Conservation (phyloP, 1,140 invertebrate species). For the Tachypleus tridentatus region DNA sequence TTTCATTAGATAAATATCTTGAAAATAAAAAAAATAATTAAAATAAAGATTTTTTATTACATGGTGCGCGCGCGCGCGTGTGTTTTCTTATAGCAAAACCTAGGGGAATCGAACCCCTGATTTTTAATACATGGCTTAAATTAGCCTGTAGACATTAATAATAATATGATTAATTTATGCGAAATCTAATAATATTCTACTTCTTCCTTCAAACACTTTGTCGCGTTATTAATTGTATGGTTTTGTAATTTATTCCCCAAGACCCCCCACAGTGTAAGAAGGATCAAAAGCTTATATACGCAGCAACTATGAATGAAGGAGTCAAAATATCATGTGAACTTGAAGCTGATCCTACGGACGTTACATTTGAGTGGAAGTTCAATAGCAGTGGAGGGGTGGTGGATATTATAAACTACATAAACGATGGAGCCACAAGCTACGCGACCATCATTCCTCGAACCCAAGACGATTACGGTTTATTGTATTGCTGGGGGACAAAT, state of each 20-base stretch:
- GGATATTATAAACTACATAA: background rate
- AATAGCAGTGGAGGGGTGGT: slow-evolving; percentile 77
- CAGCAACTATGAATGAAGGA: slow-evolving; percentile 14
- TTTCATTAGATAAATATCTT: too few relatives aligned
- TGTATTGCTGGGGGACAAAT: background rate
- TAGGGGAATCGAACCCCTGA: too few relatives aligned
- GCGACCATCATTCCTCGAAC: background rate
- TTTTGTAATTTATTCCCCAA: background rate
- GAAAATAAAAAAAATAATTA: too few relatives aligned
- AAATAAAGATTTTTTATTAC: too few relatives aligned
- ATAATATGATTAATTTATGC: too few relatives aligned
- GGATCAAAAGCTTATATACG: slow-evolving; percentile 17
- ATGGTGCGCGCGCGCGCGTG: too few relatives aligned
- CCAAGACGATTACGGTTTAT: background rate
- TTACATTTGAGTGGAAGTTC: slow-evolving; percentile 77
- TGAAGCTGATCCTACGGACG: slow-evolving; percentile 69
- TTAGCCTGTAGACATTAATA: too few relatives aligned
- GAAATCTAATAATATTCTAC: too few relatives aligned
- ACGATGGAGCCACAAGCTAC: background rate
- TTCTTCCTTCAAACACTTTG: too few relatives aligned
- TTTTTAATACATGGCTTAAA: too few relatives aligned
- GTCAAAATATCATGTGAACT: slow-evolving; percentile 54
- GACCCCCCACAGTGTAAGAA: slow-evolving; percentile 54
- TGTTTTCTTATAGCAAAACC: too few relatives aligned
- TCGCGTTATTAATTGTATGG: too few relatives aligned